phyloP scores from a whole-genome alignment of 2,797 vertebrate genomes.

The Agapornis canus region DNA sequence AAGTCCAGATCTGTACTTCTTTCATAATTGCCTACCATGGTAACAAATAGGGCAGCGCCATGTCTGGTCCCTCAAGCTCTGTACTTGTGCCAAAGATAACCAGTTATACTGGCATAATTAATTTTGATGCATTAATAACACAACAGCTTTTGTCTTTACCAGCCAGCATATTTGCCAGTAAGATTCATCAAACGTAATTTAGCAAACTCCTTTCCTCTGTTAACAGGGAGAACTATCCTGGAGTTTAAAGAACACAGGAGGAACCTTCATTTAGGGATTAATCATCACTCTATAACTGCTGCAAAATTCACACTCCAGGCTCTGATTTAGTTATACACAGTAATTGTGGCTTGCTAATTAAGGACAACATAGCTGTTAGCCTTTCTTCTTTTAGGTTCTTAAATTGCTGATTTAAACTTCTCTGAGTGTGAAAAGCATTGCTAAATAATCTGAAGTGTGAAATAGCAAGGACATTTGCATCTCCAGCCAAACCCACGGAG shows the following conservation, averaged over 20 bases:
- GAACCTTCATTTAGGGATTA: constrained; percentile 32
- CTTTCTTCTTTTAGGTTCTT: background rate
- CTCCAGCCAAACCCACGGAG: constrained; percentile 6
- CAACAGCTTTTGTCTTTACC: constrained; percentile 27
- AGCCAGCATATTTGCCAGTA: background rate
- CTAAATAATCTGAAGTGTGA: constrained; percentile 32
- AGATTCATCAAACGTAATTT: background rate
- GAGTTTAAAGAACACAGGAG: background rate
- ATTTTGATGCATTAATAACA: constrained; percentile 43
- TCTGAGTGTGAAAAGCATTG: background rate
- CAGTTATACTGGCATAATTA: constrained; percentile 55
- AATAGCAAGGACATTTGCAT: background rate
- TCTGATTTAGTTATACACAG: background rate
- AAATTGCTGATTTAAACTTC: constrained; percentile 11
- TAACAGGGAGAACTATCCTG: background rate
- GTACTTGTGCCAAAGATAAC: constrained; percentile 53
- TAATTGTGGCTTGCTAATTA: constrained; percentile 28
- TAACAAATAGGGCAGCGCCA: constrained; percentile 1
- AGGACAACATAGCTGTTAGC: background rate
- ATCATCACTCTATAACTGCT: background rate
- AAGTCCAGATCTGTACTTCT: constrained; percentile 56
- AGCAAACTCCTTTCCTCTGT: background rate
- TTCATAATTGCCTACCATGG: constrained; percentile 31
- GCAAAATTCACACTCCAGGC: constrained; percentile 33
- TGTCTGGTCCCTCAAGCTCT: constrained; percentile 47